phyloP scores from a whole-genome alignment of 2,888 invertebrate genomes.

The Tiliacea citrago region DNA sequence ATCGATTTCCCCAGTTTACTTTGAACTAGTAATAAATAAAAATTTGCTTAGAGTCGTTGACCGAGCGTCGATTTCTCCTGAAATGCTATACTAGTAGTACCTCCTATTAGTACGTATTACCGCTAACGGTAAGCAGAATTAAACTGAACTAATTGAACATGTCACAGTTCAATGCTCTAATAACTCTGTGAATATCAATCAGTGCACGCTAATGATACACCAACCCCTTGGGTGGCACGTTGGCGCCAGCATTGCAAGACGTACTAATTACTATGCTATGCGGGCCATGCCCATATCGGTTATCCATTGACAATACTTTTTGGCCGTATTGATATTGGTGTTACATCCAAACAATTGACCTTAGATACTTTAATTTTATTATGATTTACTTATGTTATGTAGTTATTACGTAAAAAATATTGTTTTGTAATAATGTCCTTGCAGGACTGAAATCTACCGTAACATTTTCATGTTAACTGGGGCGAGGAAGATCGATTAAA shows the following conservation, averaged over 20 bases:
- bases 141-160: slow-evolving; percentile 78
- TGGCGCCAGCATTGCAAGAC: slow-evolving; percentile 43
- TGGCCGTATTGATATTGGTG: background rate
- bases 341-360: background rate
- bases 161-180: slow-evolving; percentile 87
- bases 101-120: slow-evolving; percentile 45
- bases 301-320: background rate
- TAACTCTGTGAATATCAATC: slow-evolving; percentile 75
- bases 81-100: slow-evolving; percentile 45
- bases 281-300: background rate
- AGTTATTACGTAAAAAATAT: background rate
- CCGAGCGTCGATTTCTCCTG: slow-evolving; percentile 74
- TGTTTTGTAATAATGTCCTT: slow-evolving; percentile 10
- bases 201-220: slow-evolving; percentile 61
- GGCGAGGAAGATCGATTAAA: slow-evolving; percentile 33
- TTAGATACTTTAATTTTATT: background rate
- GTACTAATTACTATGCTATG: too few relatives aligned
- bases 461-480: slow-evolving; percentile 34
- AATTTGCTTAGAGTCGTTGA: slow-evolving; percentile 51
- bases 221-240: slow-evolving; percentile 34
- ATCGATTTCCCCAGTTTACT: slow-evolving; percentile 37
- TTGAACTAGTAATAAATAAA: slow-evolving; percentile 21
- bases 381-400: background rate
- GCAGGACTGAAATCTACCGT: slow-evolving; percentile 6
- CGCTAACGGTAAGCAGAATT: slow-evolving; percentile 74